These are phyloP conservation scores for Gymnothorax javanicus DNA, from an alignment of 2,797 vertebrate species.

Conservation along the genomic window DNA sequence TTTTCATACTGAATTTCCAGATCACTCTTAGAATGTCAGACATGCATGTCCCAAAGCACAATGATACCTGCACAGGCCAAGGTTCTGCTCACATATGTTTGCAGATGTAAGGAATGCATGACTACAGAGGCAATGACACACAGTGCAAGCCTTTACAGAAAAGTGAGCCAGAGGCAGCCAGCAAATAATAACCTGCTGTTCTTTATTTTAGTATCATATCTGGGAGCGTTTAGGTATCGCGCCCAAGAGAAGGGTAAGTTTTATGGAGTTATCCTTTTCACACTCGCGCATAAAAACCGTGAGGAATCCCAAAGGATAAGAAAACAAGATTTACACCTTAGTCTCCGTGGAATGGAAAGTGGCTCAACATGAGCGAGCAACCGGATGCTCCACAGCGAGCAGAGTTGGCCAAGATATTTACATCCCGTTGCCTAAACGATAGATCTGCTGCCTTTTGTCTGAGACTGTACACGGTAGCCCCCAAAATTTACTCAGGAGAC, in stretches of 20 bases:
- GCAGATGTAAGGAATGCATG: not conserved
- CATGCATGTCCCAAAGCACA: not conserved
- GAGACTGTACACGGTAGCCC: not conserved
- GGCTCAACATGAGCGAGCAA: not conserved
- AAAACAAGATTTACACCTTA: not conserved
- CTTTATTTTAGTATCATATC: slow-evolving; percentile 42
- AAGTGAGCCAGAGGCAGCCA: slow-evolving; percentile 12
- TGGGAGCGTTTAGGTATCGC: slow-evolving; percentile 15
- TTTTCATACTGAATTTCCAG: not conserved
- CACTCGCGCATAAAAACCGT: not conserved
- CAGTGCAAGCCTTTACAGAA: not conserved
- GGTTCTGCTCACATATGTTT: not conserved
- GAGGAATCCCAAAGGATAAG: not conserved
- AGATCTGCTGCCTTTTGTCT: not conserved
- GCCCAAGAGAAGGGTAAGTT: slow-evolving; percentile 33
- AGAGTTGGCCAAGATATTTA: not conserved
- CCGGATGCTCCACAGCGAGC: not conserved
- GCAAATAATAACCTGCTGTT: not conserved
- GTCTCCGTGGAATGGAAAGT: not conserved
- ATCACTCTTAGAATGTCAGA: not conserved
- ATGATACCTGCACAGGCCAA: not conserved
- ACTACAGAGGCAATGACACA: not conserved
- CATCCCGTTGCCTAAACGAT: not conserved
- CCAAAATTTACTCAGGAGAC: not conserved
- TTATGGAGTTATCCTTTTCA: slow-evolving; percentile 11